Base-by-base conservation (phyloP, 2,888 invertebrate genomes). In the Ophioninae sp. region DNA sequence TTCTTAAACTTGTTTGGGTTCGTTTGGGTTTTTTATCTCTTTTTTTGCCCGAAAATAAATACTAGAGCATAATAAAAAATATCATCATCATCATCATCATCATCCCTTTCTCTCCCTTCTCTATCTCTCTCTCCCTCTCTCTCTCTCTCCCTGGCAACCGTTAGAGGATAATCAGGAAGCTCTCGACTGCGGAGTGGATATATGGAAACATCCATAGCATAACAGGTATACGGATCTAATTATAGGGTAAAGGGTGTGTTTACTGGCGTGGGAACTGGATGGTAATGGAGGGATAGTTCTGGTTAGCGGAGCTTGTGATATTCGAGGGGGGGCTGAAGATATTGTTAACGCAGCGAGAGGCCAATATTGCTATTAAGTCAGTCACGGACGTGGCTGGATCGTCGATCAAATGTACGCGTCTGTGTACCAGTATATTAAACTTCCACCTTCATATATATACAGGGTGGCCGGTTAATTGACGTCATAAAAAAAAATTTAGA, bases 311-410 rank as follows among this genome's bases (percentile, higher is more conserved):
- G 67, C 72, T 73, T 73, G 74, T 74, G 64, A 82, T 78, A 82
- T 82, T 69, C 56, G 69, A 20, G 22, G 63, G 56, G 59, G 72
- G 72, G 63, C 67, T 72, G 74, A 78, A 72, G 79, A 85, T 85
- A 86, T 85, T 87, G 86, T 89, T 88, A 89, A 88, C 88, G 68
- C 56, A 69, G 79, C 17, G 75, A 87, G 86, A 81, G 85, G 87
- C 87, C 89, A 86, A 90, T 90, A 90, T 90, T 87, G 88, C 87
- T 88, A 89, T 90, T 89, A 88, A 90, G 83, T 87, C 77, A 81
- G 75, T 85, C 84, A 80, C 79, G 84, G 82, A 85, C 81, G 76
- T 65, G 65, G 59, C 72, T 64, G 63, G 59, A 79, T 84, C 85
- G 84, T 85, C 79, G 80, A 84, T 85, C 86, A 86, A 84, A 85